Percentiles rank a stretch among this genome's conserved stretches.
Evolutionary conservation across 2,113 vertebrate genomes (phyloP).

Genomic region (Halichoeres trimaculatus): DNA sequence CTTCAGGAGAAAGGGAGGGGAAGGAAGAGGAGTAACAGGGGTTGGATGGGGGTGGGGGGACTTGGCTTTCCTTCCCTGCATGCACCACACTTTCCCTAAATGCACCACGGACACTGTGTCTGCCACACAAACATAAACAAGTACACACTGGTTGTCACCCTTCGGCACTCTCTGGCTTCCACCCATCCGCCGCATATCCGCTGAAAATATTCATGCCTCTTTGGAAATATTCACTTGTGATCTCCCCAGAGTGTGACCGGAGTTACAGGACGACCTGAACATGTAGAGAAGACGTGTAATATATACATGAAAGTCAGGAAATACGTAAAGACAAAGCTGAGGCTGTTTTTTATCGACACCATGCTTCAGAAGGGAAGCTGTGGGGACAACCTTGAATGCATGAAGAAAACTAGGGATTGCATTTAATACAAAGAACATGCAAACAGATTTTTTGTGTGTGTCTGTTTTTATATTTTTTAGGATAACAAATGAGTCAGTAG

Average conservation of each 20-base stretch:
- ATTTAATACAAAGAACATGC: too few species aligned
- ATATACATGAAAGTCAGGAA: not conserved
- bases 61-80: conserved; percentile 26
- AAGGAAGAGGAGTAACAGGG: not conserved
- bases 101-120: conserved; percentile 54
- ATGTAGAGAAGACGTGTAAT: not conserved
- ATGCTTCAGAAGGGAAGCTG: not conserved
- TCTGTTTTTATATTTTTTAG: too few species aligned
- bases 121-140: conserved; percentile 36
- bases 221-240: conserved; percentile 35
- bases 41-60: conserved; percentile 22
- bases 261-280: not conserved
- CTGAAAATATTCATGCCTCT: conserved; percentile 36
- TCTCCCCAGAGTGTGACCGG: conserved; percentile 22
- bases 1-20: conserved; percentile 48
- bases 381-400: too few species aligned
- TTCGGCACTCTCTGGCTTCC: conserved; percentile 12
- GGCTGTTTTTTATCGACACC: conserved; percentile 1
- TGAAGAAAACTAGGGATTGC: too few species aligned
- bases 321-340: conserved; percentile 27
- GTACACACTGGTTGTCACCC: conserved; percentile 23
- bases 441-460: too few species aligned
- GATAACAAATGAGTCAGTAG: too few species aligned
- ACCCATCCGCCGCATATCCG: conserved; percentile 8
- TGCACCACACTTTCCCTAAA: conserved; percentile 50